phyloP scores from a whole-genome alignment of 2,797 vertebrate species.

The Moxostoma hubbsi region DNA sequence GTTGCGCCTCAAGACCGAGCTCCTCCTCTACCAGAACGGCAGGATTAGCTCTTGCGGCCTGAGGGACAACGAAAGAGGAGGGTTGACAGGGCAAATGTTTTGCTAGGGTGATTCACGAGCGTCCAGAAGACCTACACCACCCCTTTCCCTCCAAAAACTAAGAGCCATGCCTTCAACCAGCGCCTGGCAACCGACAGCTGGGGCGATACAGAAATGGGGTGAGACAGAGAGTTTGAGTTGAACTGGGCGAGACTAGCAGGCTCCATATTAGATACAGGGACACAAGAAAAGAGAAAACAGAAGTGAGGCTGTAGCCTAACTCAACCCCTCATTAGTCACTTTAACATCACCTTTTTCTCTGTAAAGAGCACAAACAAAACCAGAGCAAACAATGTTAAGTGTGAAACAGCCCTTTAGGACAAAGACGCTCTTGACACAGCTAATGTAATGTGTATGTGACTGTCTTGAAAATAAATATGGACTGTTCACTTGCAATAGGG shows the following conservation, averaged over 20 bases:
- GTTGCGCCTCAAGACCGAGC: conserved; percentile 72
- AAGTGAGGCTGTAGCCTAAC: conserved; percentile 3
- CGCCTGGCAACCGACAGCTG: conserved; percentile 91
- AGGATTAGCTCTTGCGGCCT: conserved; percentile 78
- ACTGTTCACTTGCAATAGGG: background rate
- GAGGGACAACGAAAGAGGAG: conserved; percentile 63
- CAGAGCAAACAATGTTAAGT: conserved; percentile 28
- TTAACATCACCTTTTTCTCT: conserved; percentile 26
- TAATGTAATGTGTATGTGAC: conserved; percentile 42
- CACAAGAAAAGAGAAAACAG: background rate
- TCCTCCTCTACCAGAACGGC: conserved; percentile 77
- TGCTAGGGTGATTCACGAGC: conserved; percentile 84
- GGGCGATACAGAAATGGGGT: conserved; percentile 56
- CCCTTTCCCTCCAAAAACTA: conserved; percentile 70
- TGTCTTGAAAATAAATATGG: background rate
- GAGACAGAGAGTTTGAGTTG: conserved; percentile 43
- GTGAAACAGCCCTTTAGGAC: conserved; percentile 13
- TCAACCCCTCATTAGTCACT: conserved; percentile 30
- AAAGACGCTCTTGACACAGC: conserved; percentile 37
- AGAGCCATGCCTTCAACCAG: conserved; percentile 82
- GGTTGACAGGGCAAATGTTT: conserved; percentile 74
- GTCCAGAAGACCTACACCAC: conserved; percentile 64
- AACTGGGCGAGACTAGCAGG: conserved; percentile 42
- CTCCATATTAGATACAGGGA: conserved; percentile 25
- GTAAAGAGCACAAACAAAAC: conserved; percentile 31